Evolutionary conservation across 2,888 invertebrate species (phyloP), one percentile per base, ranked within the genome.

Genomic region (Autographa pulchrina): DNA sequence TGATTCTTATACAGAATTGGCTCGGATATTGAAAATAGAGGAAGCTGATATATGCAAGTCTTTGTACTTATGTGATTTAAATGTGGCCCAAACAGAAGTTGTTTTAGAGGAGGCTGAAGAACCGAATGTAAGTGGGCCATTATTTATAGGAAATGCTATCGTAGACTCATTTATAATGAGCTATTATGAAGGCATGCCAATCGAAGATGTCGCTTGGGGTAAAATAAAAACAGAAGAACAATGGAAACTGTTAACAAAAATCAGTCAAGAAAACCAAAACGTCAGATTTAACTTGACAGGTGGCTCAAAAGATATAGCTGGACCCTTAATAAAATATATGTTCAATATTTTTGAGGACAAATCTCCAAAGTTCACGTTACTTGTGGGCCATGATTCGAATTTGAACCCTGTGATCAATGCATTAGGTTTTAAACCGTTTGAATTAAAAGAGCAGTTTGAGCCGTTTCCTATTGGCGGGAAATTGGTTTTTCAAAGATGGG

Each of bases 331-430:
- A 7, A 75, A 85, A 16, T 91, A 89, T 65, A 91, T 94, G 56
- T 86, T 83, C 54, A 75, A 86, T 38, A 79, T 89, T 43, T 82
- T 92, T 20, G 74, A 85, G 13, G 73, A 84, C 13, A 75, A 81
- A 3, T 75, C 67, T 7, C 82, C 82, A 54, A 92, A 89, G 70
- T 86, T 93, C 20, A 88, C 89, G 0, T 64, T 91, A 4, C 74
- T 95, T 0, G 82, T 93, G 1, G 94, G 94, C 0, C 95, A 95
- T 68, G 95, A 95, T 85, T 88, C 94, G 0, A 94, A 94, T 84
- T 77, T 93, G 41, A 89, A 83, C 59, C 73, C 91, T 13, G 74
- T 94, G 0, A 78, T 91, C 16, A 81, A 83, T 0, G 86, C 89
- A 0, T 82, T 95, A 62, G 85, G 80, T 18, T 89, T 94, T 60